Evolutionary conservation across 2,113 vertebrate species (phyloP).

Genomic region (Rhinoderma darwinii): DNA sequence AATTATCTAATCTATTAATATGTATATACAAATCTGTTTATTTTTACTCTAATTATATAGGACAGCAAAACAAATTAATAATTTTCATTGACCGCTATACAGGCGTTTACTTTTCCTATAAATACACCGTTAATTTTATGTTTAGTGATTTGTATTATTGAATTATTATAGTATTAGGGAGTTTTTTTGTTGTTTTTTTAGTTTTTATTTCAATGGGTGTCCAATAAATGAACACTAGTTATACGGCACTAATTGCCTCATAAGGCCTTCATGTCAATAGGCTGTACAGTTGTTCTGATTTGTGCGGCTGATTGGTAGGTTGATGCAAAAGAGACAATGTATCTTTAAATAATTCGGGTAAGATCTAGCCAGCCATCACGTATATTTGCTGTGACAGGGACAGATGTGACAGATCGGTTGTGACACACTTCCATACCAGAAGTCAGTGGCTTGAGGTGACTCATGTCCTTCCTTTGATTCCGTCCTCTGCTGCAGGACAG

Average conservation of each 20-base stretch:
- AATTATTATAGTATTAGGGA: neutral
- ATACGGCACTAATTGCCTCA: neutral
- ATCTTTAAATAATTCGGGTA: constrained; percentile 75
- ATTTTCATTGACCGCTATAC: neutral
- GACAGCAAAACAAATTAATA: neutral
- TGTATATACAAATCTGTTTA: neutral
- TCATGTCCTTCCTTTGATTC: constrained; percentile 82
- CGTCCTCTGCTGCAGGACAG: constrained; percentile 89
- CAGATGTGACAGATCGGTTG: constrained; percentile 91
- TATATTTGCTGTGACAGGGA: constrained; percentile 88
- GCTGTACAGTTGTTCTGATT: neutral
- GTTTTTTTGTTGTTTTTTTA: neutral
- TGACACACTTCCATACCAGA: constrained; percentile 89
- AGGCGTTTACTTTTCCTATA: neutral
- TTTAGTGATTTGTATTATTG: constrained; percentile 25
- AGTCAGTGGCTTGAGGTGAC: constrained; percentile 89
- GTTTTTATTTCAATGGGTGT: neutral
- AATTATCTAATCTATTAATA: constrained; percentile 12
- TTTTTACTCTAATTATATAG: neutral
- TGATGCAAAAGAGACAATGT: constrained; percentile 65
- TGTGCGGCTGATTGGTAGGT: constrained; percentile 48
- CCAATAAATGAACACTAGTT: neutral
- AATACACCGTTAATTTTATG: neutral
- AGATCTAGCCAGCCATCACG: constrained; percentile 76
- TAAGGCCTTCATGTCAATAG: neutral